These are phyloP conservation scores for Drosophila acutilabella DNA, from an alignment of 2,888 invertebrate genomes.

Conservation along the genomic window DNA sequence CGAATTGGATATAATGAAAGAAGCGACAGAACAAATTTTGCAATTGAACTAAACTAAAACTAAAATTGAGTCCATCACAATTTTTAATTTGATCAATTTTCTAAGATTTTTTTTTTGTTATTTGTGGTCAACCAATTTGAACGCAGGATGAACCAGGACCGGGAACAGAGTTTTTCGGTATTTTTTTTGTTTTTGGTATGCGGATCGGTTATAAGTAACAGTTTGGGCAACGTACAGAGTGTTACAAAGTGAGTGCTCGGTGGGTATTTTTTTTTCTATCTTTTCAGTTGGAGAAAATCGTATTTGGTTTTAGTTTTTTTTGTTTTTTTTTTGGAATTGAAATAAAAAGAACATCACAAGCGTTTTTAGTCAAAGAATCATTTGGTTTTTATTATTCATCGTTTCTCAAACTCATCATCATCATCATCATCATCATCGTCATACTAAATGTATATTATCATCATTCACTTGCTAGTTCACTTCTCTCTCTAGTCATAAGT, in stretches of 20 bases:
- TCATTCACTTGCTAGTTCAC: slow-evolving; percentile 17
- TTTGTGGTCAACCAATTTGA: slow-evolving; percentile 54
- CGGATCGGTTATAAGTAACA: slow-evolving; percentile 32
- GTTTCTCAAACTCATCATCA: slow-evolving; percentile 64
- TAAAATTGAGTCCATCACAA: slow-evolving; percentile 84
- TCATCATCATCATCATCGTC: slow-evolving; percentile 35
- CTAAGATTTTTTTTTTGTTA: slow-evolving; percentile 23
- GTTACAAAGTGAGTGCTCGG: slow-evolving; percentile 66
- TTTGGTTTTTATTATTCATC: slow-evolving; percentile 73
- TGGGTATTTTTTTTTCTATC: slow-evolving; percentile 35
- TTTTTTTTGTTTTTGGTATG: slow-evolving; percentile 14
- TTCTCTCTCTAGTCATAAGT: slow-evolving; percentile 35
- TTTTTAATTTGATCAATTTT: slow-evolving; percentile 73
- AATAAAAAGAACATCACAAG: slow-evolving; percentile 84
- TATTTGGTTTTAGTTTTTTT: slow-evolving; percentile 18
- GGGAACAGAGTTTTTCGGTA: slow-evolving; percentile 27
- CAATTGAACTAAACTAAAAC: slow-evolving; percentile 71
- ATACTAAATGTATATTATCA: slow-evolving; percentile 16
- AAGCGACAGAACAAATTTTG: slow-evolving; percentile 61
- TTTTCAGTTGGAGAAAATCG: slow-evolving; percentile 60
- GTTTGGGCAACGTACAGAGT: slow-evolving; percentile 62
- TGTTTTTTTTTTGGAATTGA: slow-evolving; percentile 42
- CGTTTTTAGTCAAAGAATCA: slow-evolving; percentile 86
- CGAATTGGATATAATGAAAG: slow-evolving; percentile 31
- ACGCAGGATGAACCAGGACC: slow-evolving; percentile 51